Evolutionary conservation across 2,888 invertebrate genomes (phyloP), one percentile per base, ranked within the genome.

Genomic region (Teinopalpus imperialis): DNA sequence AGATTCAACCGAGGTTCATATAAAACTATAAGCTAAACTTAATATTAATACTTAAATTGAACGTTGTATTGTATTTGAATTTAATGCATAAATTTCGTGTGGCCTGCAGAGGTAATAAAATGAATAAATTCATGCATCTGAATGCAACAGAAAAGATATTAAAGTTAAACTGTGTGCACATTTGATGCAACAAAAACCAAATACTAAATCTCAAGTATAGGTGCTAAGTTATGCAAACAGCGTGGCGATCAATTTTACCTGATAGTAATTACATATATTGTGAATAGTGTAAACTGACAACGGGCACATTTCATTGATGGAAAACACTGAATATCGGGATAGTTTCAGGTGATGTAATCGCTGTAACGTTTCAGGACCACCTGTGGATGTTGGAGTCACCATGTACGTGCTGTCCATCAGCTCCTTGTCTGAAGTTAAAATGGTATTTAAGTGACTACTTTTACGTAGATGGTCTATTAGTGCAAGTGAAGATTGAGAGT

Each of bases 361-460:
- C 64, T 75, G 56, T 78, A 67, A 72, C 36, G 70, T 92, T 92
- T 87, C 91, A 94, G 94, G 92, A 87, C 91, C 92, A 66, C 93
- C 94, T 36, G 94, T 94, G 77, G 93, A 93, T 77, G 94, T 94
- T 66, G 93, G 94, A 68, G 93, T 94, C 75, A 94, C 94, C 81
- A 93, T 94, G 92, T 94, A 94, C 91, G 94, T 94, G 83, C 92
- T 94, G 70, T 93, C 93, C 80, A 94, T 94, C 90, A 93, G 93
- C 87, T 93, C 94, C 69, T 92, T 94, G 75, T 94, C 94, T 76
- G 94, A 95, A 92, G 94, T 94, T 72, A 92, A 93, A 90, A 94
- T 94, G 94, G 94, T 94, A 91, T 89, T 60, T 72, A 69, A 73
- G 64, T 70, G 73, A 66, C 66, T 73, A 66, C 59, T 75, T 65